phyloP scores from a whole-genome alignment of 1,140 invertebrate species.

The Zaprionus ghesquierei region DNA sequence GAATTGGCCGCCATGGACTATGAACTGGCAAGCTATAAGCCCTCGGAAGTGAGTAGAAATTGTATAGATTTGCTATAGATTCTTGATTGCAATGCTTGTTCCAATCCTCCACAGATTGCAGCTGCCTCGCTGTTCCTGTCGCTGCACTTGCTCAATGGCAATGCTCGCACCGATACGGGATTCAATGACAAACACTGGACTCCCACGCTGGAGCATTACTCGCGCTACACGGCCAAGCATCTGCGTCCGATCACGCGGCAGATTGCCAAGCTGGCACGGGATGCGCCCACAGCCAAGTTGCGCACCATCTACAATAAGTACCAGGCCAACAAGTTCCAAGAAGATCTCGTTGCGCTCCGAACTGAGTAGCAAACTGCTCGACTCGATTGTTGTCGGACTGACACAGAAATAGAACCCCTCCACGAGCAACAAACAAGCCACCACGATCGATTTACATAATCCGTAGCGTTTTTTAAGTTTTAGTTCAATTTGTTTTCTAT shows the following conservation, averaged over 20 bases:
- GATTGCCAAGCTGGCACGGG: conserved; percentile 85
- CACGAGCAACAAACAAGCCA: not conserved
- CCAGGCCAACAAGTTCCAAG: conserved; percentile 84
- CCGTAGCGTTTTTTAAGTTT: conserved; percentile 13
- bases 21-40: conserved; percentile 89
- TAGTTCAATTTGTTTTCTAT: conserved; percentile 76
- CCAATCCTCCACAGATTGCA: conserved; percentile 66
- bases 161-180: conserved; percentile 71
- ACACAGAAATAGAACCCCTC: conserved; percentile 42
- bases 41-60: conserved; percentile 86
- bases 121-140: conserved; percentile 84
- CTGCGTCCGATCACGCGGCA: conserved; percentile 85
- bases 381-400: conserved; percentile 66
- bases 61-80: not conserved
- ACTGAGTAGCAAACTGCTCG: conserved; percentile 82
- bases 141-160: conserved; percentile 83
- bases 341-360: conserved; percentile 86
- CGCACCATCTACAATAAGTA: conserved; percentile 87
- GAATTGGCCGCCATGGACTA: conserved; percentile 94
- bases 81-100: not conserved
- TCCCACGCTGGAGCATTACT: conserved; percentile 86
- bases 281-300: conserved; percentile 85
- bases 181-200: conserved; percentile 84
- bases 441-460: not conserved
- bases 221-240: conserved; percentile 85